Evolutionary conservation across 2,888 invertebrate species (phyloP), one percentile per base, ranked within the genome.

Genomic region (Eugnorisma glareosa): DNA sequence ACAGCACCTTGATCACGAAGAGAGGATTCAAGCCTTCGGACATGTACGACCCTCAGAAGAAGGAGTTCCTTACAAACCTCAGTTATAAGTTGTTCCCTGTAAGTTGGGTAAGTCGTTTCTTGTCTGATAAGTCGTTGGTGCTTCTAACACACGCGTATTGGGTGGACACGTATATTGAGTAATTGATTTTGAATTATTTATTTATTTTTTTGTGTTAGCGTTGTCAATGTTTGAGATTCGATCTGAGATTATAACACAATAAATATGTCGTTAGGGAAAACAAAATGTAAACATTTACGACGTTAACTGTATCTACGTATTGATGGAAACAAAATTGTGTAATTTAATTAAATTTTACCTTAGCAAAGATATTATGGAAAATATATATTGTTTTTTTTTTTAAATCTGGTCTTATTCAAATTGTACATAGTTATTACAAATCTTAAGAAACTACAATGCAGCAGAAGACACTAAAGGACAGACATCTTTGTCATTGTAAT

Each of bases 21-120:
- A 97, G 98, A 48, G 98, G 99, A 54, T 98, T 98, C 95, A 98
- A 98, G 91, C 99, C 99, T 1, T 98, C 98, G 4, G 99, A 99
- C 94, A 97, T 97, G 94, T 98, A 98, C 92, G 98, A 99, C 95
- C 98, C 98, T 1, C 97, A 97, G 88, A 99, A 99, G 95, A 97
- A 97, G 93, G 97, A 98, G 91, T 98, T 99, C 94, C 97, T 99
- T 87, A 98, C 98, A 71, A 97, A 97, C 92, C 97, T 99, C 93
- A 98, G 98, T 92, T 97, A 98, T 93, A 98, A 98, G 95, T 98
- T 99, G 93, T 98, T 98, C 94, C 98, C 98, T 97, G 97, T 98
- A 96, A 98, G 98, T 94, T 97, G 98, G 98, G 98, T 98, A 97
- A 98, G 98, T 97, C 28, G 43, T 70, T 67, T 76, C 83, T 86